Percentiles rank a stretch among this genome's conserved stretches.
These are phyloP conservation scores for Drosophila setosimentum DNA, from an alignment of 2,888 invertebrate species.

Conservation along the genomic window DNA sequence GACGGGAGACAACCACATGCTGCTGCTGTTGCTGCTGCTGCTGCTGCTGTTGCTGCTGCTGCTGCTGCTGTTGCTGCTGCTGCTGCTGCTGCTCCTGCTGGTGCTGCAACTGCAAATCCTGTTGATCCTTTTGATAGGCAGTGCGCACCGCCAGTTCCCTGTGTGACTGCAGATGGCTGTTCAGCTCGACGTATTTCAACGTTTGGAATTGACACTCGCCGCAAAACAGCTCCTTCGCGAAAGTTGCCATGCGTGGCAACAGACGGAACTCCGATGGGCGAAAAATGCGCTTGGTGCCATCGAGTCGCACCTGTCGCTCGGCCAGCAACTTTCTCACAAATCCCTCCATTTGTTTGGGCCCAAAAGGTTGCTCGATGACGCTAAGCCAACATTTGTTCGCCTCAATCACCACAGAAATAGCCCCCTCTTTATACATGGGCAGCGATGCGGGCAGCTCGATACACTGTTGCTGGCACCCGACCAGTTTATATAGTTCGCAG, in stretches of 20 bases:
- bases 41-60: neutral
- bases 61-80: neutral
- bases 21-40: neutral
- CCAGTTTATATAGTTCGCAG: slow-evolving; percentile 76
- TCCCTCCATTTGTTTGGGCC: slow-evolving; percentile 64
- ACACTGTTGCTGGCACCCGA: slow-evolving; percentile 24
- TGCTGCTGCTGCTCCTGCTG: neutral
- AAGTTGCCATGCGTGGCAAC: slow-evolving; percentile 89
- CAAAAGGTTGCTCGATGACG: slow-evolving; percentile 70
- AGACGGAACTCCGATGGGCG: slow-evolving; percentile 88
- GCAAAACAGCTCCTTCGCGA: slow-evolving; percentile 88
- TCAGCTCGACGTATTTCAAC: slow-evolving; percentile 90
- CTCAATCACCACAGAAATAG: neutral
- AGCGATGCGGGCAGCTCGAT: slow-evolving; percentile 11
- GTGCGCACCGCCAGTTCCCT: slow-evolving; percentile 87
- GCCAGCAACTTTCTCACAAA: slow-evolving; percentile 49
- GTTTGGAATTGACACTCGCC: slow-evolving; percentile 89
- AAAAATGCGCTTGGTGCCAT: slow-evolving; percentile 83
- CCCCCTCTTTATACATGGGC: neutral
- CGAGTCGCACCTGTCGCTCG: slow-evolving; percentile 69
- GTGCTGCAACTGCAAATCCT: slow-evolving; percentile 1
- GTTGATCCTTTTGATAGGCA: slow-evolving; percentile 53
- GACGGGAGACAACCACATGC: neutral
- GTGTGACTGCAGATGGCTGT: slow-evolving; percentile 86
- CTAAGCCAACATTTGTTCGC: slow-evolving; percentile 74